Conservation (phyloP, 2,113 vertebrate species). For the human region DNA sequence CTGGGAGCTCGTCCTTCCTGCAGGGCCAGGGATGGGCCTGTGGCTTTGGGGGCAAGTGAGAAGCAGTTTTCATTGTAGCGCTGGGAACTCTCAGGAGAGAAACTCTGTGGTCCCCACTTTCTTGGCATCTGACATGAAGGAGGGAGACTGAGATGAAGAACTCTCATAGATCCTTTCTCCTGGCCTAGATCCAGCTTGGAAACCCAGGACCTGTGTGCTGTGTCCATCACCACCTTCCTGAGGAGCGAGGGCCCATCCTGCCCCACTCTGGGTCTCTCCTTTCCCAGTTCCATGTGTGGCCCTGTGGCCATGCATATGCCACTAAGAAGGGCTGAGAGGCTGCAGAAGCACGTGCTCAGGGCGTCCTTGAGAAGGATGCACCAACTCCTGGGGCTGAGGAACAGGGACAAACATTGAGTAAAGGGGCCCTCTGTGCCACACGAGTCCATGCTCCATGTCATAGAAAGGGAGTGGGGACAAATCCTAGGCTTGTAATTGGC, state of each 20-base stretch:
- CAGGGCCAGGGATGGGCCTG: background rate
- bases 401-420: background rate
- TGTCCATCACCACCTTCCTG: background rate
- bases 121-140: background rate
- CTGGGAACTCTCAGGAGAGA: background rate
- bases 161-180: background rate
- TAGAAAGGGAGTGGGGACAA: background rate
- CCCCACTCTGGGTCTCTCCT: background rate
- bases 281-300: background rate
- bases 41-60: background rate
- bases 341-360: background rate
- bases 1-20: background rate
- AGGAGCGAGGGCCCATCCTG: background rate
- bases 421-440: background rate
- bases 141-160: background rate
- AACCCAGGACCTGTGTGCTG: background rate
- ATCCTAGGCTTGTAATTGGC: background rate
- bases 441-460: no score
- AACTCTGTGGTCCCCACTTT: background rate
- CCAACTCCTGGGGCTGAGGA: background rate
- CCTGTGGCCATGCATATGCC: fast-evolving
- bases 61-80: background rate
- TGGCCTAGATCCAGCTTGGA: background rate
- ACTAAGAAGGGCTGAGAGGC: background rate
- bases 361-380: fast-evolving